phyloP scores from a whole-genome alignment of 2,113 vertebrate genomes.

The Elaphurus davidianus region DNA sequence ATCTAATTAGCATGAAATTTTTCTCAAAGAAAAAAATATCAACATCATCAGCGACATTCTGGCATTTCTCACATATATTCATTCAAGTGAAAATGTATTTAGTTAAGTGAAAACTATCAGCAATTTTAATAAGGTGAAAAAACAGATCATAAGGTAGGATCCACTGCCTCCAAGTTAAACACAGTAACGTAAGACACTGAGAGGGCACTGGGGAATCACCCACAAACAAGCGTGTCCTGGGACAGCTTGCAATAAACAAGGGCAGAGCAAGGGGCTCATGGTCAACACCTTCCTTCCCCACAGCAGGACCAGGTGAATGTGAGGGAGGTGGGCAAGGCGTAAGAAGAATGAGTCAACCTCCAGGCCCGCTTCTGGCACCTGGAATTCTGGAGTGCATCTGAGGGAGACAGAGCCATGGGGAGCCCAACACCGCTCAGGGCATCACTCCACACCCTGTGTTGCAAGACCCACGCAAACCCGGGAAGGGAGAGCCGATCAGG shows the following conservation, averaged over 20 bases:
- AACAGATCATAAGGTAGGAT: neutral
- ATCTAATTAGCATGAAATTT: neutral
- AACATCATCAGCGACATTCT: neutral
- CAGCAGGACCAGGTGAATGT: neutral
- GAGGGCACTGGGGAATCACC: rapidly evolving
- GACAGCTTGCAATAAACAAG: no score
- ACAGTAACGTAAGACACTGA: neutral
- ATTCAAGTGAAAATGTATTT: neutral
- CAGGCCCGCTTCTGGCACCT: neutral
- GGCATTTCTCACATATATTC: neutral
- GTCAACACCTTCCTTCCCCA: neutral
- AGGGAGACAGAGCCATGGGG: neutral
- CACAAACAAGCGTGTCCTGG: neutral
- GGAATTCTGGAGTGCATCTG: neutral
- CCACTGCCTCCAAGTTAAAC: neutral
- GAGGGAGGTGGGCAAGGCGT: no score
- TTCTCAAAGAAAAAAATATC: neutral
- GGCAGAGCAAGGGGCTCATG: neutral
- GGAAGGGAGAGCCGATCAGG: neutral
- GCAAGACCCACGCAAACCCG: neutral
- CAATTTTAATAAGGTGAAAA: neutral
- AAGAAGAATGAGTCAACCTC: neutral
- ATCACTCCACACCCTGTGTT: no score
- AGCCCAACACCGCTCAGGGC: neutral
- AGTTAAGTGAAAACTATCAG: neutral